Percentiles rank a stretch among this genome's conserved stretches.
Evolutionary conservation across 1,140 invertebrate species (phyloP).

Genomic region (Ridgeia piscesae): DNA sequence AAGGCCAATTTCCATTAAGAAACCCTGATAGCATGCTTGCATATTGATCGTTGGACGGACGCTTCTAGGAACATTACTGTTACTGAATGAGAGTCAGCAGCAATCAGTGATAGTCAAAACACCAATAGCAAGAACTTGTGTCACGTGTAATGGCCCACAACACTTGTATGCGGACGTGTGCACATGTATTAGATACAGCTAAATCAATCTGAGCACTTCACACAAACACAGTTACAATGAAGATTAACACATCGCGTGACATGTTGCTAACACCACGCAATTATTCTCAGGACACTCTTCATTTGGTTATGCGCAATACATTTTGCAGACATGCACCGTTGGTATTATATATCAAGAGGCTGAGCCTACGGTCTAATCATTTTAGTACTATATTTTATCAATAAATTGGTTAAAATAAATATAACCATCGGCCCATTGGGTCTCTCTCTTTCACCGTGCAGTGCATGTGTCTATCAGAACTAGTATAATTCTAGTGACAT

Average conservation of each 20-base stretch:
- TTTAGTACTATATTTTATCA: no score
- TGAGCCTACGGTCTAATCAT: not conserved
- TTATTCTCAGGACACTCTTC: not conserved
- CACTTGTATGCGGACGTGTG: not conserved
- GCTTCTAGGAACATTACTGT: conserved; percentile 8
- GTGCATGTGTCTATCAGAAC: no score
- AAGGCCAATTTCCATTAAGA: conserved; percentile 8
- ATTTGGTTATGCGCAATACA: not conserved
- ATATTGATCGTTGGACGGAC: not conserved
- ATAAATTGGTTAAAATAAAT: no score
- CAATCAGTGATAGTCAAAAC: not conserved
- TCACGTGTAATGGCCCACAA: not conserved
- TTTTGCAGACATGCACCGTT: not conserved
- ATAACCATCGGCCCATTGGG: no score
- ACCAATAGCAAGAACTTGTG: not conserved
- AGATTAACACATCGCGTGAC: not conserved
- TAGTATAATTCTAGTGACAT: no score
- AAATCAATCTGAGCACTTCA: not conserved
- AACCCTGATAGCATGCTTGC: not conserved
- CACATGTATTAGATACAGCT: not conserved
- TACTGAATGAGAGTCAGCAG: not conserved
- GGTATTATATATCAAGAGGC: not conserved
- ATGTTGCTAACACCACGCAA: not conserved
- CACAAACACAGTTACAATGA: not conserved
- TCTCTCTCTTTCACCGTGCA: no score